A percentile compares a stretch with the other conserved stretches of the same genome.
Evolutionary conservation across 2,113 vertebrate genomes (phyloP).

Genomic region (Heteronetta atricapilla): DNA sequence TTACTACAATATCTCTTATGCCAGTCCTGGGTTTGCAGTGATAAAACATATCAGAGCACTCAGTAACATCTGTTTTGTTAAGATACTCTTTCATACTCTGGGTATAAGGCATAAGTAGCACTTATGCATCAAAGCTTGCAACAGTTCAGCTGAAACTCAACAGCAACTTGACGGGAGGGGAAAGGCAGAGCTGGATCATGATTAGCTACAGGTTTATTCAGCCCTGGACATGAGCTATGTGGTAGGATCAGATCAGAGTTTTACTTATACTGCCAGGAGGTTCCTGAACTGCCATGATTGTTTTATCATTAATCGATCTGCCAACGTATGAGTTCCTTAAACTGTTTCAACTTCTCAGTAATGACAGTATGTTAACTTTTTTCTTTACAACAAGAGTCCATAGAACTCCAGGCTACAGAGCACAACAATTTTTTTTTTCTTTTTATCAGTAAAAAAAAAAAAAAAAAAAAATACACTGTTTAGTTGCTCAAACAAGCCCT

Average conservation of each 20-base stretch:
- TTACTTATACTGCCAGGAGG: neutral
- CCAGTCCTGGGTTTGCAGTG: neutral
- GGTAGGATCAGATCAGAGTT: neutral
- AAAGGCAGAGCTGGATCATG: neutral
- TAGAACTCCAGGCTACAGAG: neutral
- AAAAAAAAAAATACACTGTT: neutral
- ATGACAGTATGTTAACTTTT: neutral
- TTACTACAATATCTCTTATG: neutral
- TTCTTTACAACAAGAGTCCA: neutral
- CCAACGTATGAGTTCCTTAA: neutral
- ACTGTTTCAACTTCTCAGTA: neutral
- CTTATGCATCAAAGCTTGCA: neutral
- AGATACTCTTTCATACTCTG: neutral
- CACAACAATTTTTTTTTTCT: neutral
- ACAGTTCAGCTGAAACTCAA: neutral
- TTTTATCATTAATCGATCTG: neutral
- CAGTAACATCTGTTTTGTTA: neutral
- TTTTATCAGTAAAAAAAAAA: too few species aligned
- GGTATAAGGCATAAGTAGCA: neutral
- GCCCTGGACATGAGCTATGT: neutral
- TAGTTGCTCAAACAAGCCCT: neutral
- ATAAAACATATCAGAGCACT: neutral
- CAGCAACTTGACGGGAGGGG: accelerated
- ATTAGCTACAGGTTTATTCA: neutral
- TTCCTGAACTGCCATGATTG: neutral